A percentile compares a stretch with the other conserved stretches of the same genome.
Evolutionary conservation across 2,888 invertebrate genomes (phyloP).

Genomic region (Nomada flava): DNA sequence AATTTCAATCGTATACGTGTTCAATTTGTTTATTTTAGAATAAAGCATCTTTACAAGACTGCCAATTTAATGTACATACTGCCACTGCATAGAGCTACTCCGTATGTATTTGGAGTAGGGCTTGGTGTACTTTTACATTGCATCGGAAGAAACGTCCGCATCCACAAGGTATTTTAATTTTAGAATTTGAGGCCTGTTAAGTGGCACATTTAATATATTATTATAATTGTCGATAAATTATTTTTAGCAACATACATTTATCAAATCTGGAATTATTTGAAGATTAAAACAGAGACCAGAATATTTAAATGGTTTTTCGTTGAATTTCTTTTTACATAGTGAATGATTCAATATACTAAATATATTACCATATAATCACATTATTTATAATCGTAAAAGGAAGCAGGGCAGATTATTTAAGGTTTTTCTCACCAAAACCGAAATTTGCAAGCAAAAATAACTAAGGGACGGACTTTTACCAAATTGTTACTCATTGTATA

Average conservation of each 20-base stretch:
- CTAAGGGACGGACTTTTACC: too few relatives aligned
- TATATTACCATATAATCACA: too few relatives aligned
- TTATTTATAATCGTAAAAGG: too few relatives aligned
- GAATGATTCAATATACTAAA: too few relatives aligned
- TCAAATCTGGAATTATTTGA: background rate
- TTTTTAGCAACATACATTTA: background rate
- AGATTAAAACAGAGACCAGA: background rate
- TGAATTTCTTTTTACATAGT: too few relatives aligned
- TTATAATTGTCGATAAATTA: background rate
- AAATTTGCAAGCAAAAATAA: too few relatives aligned
- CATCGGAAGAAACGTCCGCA: constrained; percentile 81
- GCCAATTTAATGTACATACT: constrained; percentile 88
- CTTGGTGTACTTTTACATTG: constrained; percentile 86
- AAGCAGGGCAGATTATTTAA: too few relatives aligned
- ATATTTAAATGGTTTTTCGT: background rate
- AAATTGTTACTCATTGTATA: too few relatives aligned
- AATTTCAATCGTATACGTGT: too few relatives aligned
- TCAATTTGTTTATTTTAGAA: constrained; percentile 82
- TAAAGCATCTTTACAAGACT: constrained; percentile 89
- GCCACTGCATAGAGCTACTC: constrained; percentile 88
- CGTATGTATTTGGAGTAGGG: constrained; percentile 88
- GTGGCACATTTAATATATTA: background rate
- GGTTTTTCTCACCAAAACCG: too few relatives aligned
- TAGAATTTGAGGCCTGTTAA: background rate
- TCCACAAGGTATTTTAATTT: constrained; percentile 81